phyloP scores from a whole-genome alignment of 2,113 vertebrate species.

The Oryzias curvinotus region DNA sequence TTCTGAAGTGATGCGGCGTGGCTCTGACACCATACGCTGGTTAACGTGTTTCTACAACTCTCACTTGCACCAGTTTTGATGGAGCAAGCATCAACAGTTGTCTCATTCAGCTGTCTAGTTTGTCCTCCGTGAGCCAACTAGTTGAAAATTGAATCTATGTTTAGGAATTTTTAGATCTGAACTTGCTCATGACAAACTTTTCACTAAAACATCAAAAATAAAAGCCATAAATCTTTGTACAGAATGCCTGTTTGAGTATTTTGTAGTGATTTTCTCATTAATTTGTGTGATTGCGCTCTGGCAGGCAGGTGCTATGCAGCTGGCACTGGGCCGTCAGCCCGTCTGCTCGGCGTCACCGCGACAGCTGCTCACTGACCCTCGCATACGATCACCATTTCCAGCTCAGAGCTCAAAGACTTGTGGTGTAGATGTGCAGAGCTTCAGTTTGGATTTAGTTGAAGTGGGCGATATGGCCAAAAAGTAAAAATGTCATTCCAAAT shows the following conservation, averaged over 20 bases:
- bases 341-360: conserved; percentile 63
- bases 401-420: background rate
- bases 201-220: too few species aligned
- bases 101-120: too few species aligned
- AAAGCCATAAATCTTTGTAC: too few species aligned
- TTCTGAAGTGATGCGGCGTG: conserved; percentile 4
- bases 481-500: too few species aligned
- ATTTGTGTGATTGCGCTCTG: conserved; percentile 18
- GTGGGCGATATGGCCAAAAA: too few species aligned
- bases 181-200: background rate
- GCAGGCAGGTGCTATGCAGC: conserved; percentile 67
- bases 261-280: background rate
- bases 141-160: background rate
- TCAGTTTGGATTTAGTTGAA: conserved; percentile 6
- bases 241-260: background rate
- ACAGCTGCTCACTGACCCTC: conserved; percentile 70
- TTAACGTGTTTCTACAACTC: background rate
- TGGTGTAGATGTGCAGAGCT: conserved; percentile 21
- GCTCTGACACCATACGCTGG: background rate
- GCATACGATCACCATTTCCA: conserved; percentile 26
- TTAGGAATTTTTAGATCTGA: background rate
- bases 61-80: too few species aligned
- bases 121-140: too few species aligned
- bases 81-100: too few species aligned
- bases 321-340: conserved; percentile 55